Percentiles rank a stretch among this genome's conserved stretches.
Conservation (phyloP, 1,140 invertebrate species). For the Augochlora pura region DNA sequence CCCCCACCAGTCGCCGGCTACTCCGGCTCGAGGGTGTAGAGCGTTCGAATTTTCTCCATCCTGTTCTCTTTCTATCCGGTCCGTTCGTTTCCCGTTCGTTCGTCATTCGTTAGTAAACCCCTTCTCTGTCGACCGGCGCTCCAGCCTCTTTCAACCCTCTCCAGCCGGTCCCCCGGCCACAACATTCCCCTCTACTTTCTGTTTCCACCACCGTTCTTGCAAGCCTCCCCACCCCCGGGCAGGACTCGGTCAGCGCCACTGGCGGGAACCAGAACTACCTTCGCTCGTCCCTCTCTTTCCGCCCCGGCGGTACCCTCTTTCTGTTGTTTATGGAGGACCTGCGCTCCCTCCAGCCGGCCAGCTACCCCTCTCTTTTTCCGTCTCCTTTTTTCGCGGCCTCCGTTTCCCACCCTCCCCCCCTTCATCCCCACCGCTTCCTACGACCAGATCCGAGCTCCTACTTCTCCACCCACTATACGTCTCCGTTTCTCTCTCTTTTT, state of each 20-base stretch:
- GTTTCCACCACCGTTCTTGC: slow-evolving; percentile 38
- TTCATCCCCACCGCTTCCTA: slow-evolving; percentile 16
- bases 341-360: slow-evolving; percentile 10
- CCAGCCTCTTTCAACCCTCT: slow-evolving; percentile 46
- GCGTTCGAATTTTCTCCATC: slow-evolving; percentile 78
- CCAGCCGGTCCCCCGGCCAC: slow-evolving; percentile 33
- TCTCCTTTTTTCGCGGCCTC: slow-evolving; percentile 37
- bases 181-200: slow-evolving; percentile 52
- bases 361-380: slow-evolving; percentile 22
- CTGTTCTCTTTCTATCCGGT: slow-evolving; percentile 78
- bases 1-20: slow-evolving; percentile 65
- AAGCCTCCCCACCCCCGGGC: slow-evolving; percentile 7
- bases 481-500: slow-evolving; percentile 45
- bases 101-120: slow-evolving; percentile 64
- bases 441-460: too few relatives aligned
- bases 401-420: slow-evolving; percentile 40
- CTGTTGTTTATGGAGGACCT: not conserved
- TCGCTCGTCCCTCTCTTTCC: slow-evolving; percentile 33
- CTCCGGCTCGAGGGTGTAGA: slow-evolving; percentile 58
- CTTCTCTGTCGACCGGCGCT: slow-evolving; percentile 51
- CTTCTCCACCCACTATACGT: not conserved
- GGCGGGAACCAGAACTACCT: slow-evolving; percentile 29
- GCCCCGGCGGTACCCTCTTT: not conserved
- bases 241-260: slow-evolving; percentile 27
- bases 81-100: slow-evolving; percentile 71